A percentile compares a stretch with the other conserved stretches of the same genome.
Evolutionary conservation across 2,888 invertebrate species (phyloP).

Genomic region (Argyra leucocephala): DNA sequence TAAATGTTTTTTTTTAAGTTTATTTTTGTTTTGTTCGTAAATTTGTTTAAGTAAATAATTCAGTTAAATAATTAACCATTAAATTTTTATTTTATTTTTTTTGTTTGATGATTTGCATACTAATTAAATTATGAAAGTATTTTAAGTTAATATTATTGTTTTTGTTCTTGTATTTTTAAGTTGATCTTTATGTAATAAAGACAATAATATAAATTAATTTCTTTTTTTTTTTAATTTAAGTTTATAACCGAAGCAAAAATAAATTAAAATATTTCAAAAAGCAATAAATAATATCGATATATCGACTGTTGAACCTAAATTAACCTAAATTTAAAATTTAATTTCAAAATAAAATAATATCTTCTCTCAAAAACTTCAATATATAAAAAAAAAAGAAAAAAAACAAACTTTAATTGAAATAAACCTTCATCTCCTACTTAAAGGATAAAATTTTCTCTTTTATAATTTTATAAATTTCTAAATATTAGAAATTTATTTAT

Average conservation of each 20-base stretch:
- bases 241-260: neutral
- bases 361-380: too few relatives aligned
- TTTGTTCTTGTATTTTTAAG: neutral
- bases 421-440: too few relatives aligned
- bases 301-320: too few relatives aligned
- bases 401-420: too few relatives aligned
- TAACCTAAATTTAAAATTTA: too few relatives aligned
- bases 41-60: neutral
- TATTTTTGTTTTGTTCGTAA: neutral
- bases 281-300: constrained; percentile 6
- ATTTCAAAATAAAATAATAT: too few relatives aligned
- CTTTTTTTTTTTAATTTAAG: neutral
- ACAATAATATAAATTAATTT: neutral
- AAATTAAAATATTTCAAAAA: constrained; percentile 3
- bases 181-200: neutral
- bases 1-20: neutral
- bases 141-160: neutral
- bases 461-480: too few relatives aligned
- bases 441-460: too few relatives aligned
- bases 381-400: too few relatives aligned
- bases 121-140: neutral
- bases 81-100: neutral
- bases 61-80: neutral
- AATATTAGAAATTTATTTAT: too few relatives aligned
- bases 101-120: neutral